Evolutionary conservation across 1,140 invertebrate species (phyloP).

Genomic region (Magallana angulata): DNA sequence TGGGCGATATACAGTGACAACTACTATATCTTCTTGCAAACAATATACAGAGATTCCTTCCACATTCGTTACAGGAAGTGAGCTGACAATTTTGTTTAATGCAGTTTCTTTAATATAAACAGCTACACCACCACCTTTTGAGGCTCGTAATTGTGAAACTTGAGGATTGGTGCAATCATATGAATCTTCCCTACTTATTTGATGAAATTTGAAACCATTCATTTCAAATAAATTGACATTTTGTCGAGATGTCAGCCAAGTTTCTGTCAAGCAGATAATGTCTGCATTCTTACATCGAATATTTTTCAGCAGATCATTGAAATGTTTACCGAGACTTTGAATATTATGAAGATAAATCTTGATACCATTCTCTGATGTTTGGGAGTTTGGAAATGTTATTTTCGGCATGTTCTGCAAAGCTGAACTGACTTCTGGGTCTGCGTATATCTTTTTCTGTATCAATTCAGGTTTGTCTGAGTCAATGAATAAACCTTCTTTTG

Average conservation of each 20-base stretch:
- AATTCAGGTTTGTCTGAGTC: not conserved
- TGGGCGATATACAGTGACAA: constrained; percentile 28
- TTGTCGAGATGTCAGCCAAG: not conserved
- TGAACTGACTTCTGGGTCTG: not conserved
- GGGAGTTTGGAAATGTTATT: not conserved
- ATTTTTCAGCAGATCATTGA: not conserved
- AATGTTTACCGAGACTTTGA: not conserved
- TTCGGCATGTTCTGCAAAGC: not conserved
- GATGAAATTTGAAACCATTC: not conserved
- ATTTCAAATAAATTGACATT: not conserved
- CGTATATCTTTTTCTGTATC: constrained; percentile 20
- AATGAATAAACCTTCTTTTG: constrained; percentile 36
- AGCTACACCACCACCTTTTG: not conserved
- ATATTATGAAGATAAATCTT: too few species aligned
- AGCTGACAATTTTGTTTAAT: not conserved
- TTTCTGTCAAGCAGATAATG: constrained; percentile 41
- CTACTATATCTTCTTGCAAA: not conserved
- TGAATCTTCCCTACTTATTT: not conserved
- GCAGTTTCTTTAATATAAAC: not conserved
- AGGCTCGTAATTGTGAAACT: not conserved
- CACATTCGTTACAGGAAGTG: not conserved
- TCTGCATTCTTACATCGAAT: not conserved
- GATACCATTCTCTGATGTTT: not conserved
- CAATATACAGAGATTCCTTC: not conserved
- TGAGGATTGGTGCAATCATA: not conserved